Percentiles rank a stretch among this genome's conserved stretches.
phyloP scores from a whole-genome alignment of 2,113 vertebrate species.

The Odocoileus virginianus region DNA sequence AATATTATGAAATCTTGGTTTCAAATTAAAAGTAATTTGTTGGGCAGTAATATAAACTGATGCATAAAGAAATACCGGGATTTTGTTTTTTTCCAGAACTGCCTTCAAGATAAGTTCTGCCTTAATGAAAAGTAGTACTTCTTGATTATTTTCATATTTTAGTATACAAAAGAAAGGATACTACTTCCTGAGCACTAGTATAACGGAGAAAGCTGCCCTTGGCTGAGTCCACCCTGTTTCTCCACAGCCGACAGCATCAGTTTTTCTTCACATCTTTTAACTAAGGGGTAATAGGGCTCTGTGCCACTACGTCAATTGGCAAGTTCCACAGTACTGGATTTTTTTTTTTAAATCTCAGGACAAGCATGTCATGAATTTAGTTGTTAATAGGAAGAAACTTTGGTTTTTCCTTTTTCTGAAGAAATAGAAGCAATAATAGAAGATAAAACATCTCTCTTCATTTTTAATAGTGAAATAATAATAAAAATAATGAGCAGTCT shows the following conservation, averaged over 20 bases:
- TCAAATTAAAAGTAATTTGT: neutral
- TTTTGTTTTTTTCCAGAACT: neutral
- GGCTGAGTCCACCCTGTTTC: neutral
- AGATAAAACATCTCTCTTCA: neutral
- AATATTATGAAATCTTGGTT: neutral
- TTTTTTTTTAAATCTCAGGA: neutral
- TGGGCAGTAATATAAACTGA: neutral
- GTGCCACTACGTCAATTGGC: neutral
- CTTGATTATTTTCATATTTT: neutral
- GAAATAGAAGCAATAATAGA: neutral
- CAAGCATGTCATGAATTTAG: neutral
- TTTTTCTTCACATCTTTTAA: neutral
- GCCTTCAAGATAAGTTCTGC: neutral
- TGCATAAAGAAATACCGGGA: neutral
- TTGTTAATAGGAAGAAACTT: neutral
- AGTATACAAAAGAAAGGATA: neutral
- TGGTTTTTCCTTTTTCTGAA: neutral
- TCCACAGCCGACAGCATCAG: neutral
- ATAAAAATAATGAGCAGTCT: slow-evolving; percentile 39
- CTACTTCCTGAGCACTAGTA: neutral
- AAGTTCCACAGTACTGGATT: neutral
- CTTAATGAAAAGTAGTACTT: neutral
- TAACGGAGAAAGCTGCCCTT: neutral
- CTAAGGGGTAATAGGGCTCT: neutral
- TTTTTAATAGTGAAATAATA: slow-evolving; percentile 12